These are phyloP conservation scores for Orthosia incerta DNA, from an alignment of 2,888 invertebrate genomes.

Conservation along the genomic window DNA sequence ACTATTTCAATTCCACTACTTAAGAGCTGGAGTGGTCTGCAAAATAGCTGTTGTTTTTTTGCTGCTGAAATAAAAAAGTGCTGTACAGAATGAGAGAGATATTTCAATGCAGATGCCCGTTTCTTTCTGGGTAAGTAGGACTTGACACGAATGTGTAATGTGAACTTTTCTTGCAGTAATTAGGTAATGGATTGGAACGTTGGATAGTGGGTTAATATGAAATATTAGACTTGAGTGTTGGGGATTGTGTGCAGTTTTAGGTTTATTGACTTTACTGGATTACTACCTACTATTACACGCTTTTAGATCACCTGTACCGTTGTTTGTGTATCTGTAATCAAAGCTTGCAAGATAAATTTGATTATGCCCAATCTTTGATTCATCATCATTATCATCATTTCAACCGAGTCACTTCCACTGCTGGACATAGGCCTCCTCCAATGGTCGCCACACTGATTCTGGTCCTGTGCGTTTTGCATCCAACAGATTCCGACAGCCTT, in stretches of 20 bases:
- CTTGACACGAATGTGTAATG: conserved; percentile 27
- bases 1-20: conserved; percentile 61
- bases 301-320: too few relatives aligned
- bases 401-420: too few relatives aligned
- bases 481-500: too few relatives aligned
- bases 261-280: too few relatives aligned
- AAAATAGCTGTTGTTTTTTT: conserved; percentile 47
- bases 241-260: neutral
- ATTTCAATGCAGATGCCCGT: conserved; percentile 41
- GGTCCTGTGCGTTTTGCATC: too few relatives aligned
- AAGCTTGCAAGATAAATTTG: too few relatives aligned
- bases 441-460: too few relatives aligned
- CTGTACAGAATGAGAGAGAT: conserved; percentile 50
- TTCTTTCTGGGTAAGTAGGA: conserved; percentile 44
- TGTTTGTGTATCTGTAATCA: too few relatives aligned
- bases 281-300: too few relatives aligned
- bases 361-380: too few relatives aligned
- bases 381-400: too few relatives aligned
- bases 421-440: too few relatives aligned
- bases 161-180: conserved; percentile 20
- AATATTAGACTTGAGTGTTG: neutral
- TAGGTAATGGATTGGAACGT: conserved; percentile 9
- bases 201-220: neutral
- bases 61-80: conserved; percentile 30
- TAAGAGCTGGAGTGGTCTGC: conserved; percentile 56